phyloP scores from a whole-genome alignment of 2,113 vertebrate genomes.

The Chionis minor region DNA sequence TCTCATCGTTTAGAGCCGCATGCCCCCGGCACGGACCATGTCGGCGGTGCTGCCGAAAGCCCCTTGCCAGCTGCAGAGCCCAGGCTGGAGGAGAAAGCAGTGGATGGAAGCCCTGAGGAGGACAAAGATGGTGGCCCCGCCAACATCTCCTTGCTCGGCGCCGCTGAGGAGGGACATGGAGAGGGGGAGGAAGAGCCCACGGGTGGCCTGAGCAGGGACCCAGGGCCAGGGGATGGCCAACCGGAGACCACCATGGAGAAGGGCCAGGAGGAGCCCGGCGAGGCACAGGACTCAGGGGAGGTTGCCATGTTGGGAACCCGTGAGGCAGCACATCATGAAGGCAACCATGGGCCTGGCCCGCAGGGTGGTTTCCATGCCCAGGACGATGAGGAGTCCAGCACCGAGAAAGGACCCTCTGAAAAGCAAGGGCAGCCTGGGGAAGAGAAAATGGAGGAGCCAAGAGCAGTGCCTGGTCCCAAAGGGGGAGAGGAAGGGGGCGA shows the following conservation, averaged over 20 bases:
- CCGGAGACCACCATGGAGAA: background rate
- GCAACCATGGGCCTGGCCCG: background rate
- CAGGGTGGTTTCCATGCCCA: accelerated
- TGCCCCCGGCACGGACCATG: conserved; percentile 67
- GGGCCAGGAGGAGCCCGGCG: accelerated
- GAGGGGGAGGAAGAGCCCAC: background rate
- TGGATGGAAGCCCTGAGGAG: background rate
- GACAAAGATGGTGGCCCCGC: background rate
- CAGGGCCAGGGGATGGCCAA: background rate
- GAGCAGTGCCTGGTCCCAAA: background rate
- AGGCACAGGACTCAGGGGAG: background rate
- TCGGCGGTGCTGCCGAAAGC: conserved; percentile 55
- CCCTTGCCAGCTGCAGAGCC: conserved; percentile 58
- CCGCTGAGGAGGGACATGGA: background rate
- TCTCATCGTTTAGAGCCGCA: conserved; percentile 81
- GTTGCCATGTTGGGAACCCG: accelerated
- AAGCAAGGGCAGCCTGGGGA: background rate
- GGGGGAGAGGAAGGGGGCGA: background rate
- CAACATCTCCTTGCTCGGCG: accelerated
- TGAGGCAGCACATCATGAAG: background rate
- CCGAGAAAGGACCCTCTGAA: background rate
- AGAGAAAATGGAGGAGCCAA: background rate
- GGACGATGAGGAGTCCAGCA: background rate
- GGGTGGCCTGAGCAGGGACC: background rate
- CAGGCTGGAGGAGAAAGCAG: conserved; percentile 64